phyloP scores from a whole-genome alignment of 2,113 vertebrate species.

The Erinaceus europaeus region DNA sequence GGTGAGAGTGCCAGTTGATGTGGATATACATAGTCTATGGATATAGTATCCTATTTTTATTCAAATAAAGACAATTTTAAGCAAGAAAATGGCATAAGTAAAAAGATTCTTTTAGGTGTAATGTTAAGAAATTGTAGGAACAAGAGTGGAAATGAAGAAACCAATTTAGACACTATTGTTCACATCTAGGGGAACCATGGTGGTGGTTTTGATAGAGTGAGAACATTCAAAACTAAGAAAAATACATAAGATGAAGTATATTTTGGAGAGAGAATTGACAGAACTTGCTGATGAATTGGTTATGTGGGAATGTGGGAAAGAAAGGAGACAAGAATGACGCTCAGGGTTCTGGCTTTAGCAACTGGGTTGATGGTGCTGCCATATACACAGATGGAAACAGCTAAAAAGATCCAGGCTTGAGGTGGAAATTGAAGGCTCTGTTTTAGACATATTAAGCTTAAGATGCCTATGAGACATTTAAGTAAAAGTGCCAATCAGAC shows the following conservation, averaged over 20 bases:
- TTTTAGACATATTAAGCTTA: not conserved
- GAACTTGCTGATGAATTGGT: conserved; percentile 30
- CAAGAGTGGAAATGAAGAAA: not conserved
- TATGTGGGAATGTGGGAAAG: not conserved
- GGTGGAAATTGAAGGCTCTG: not conserved
- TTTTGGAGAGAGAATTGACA: conserved; percentile 36
- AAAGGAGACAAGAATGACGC: not conserved
- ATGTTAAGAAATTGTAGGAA: not conserved
- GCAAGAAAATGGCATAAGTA: not conserved
- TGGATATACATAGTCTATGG: not conserved
- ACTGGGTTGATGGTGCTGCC: not conserved
- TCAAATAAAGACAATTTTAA: not conserved
- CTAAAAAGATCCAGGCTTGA: not conserved
- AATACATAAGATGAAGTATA: not conserved
- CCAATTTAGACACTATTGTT: not conserved
- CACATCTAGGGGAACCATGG: not conserved
- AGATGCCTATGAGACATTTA: not conserved
- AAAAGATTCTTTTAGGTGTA: not conserved
- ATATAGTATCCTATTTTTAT: not conserved
- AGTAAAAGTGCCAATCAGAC: not conserved
- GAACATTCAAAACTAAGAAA: conserved; percentile 5
- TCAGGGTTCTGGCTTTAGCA: conserved; percentile 36
- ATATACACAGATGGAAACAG: conserved; percentile 42
- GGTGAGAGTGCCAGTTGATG: not conserved
- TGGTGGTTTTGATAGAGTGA: not conserved